Conservation (phyloP, 2,797 vertebrate genomes). For the Tarsius wallacei region DNA sequence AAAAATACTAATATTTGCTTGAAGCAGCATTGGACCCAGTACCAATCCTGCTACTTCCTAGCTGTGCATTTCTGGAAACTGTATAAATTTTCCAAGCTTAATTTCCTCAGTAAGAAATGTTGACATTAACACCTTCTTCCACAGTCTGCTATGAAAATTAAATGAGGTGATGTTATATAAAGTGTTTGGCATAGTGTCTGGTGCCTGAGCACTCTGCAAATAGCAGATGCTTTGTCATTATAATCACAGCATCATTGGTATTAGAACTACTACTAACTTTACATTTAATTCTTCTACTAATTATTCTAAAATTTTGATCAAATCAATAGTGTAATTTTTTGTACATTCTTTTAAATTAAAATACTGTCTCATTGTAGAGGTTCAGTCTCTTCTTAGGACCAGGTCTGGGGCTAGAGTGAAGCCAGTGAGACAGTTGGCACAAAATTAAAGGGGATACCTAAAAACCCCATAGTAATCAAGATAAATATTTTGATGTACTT, state of each 20-base stretch:
- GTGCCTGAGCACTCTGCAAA: background rate
- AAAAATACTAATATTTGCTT: slow-evolving; percentile 25
- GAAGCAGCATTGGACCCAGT: background rate
- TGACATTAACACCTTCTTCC: background rate
- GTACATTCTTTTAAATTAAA: background rate
- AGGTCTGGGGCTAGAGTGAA: background rate
- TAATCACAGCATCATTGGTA: background rate
- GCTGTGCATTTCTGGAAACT: background rate
- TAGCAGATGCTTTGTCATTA: background rate
- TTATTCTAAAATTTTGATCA: background rate
- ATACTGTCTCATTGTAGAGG: background rate
- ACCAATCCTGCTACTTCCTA: background rate
- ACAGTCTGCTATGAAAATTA: slow-evolving; percentile 7
- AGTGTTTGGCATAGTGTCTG: background rate
- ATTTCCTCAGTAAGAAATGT: background rate
- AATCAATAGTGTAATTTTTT: background rate
- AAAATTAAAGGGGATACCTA: background rate
- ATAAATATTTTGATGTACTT: background rate
- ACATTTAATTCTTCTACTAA: background rate
- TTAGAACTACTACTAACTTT: background rate
- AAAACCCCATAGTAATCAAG: background rate
- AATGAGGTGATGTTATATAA: background rate
- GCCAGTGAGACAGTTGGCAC: background rate
- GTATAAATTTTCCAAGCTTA: slow-evolving; percentile 4
- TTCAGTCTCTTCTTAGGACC: background rate